These are phyloP conservation scores for Piliocolobus tephrosceles DNA, from an alignment of 2,113 vertebrate species.

Conservation along the genomic window DNA sequence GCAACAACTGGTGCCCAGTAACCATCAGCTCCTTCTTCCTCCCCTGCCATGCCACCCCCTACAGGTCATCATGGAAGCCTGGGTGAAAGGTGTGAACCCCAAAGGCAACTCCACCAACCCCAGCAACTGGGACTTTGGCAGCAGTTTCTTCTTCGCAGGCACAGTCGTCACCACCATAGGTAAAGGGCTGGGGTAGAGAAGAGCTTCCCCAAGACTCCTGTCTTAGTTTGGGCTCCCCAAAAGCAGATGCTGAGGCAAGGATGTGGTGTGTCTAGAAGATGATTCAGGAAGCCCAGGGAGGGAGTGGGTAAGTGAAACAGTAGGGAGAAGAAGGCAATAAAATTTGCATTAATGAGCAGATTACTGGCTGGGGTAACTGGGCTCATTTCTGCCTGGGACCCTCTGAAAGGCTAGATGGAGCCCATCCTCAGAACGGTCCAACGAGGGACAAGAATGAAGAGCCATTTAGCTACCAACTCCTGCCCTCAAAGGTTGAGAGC, in stretches of 20 bases:
- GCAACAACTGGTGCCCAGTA: background rate
- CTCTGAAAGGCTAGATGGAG: background rate
- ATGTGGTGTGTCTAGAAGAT: background rate
- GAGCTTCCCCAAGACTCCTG: background rate
- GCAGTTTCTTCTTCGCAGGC: slow-evolving; percentile 95
- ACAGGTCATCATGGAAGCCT: slow-evolving; percentile 93
- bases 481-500: background rate
- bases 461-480: background rate
- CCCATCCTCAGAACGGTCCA: background rate
- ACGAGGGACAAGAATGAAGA: background rate
- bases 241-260: background rate
- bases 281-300: background rate
- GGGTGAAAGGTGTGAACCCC: slow-evolving; percentile 94
- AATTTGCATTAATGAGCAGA: background rate
- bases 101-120: slow-evolving; percentile 94
- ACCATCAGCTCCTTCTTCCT: background rate
- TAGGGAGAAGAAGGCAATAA: background rate
- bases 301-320: background rate
- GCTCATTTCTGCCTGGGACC: background rate
- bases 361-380: background rate
- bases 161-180: slow-evolving; percentile 95
- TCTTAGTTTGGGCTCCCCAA: background rate
- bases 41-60: background rate
- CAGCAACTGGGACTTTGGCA: slow-evolving; percentile 97
- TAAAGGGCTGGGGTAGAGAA: background rate